A percentile compares a stretch with the other conserved stretches of the same genome.
Conservation (phyloP, 2,113 vertebrate genomes). For the Propithecus coquereli region DNA sequence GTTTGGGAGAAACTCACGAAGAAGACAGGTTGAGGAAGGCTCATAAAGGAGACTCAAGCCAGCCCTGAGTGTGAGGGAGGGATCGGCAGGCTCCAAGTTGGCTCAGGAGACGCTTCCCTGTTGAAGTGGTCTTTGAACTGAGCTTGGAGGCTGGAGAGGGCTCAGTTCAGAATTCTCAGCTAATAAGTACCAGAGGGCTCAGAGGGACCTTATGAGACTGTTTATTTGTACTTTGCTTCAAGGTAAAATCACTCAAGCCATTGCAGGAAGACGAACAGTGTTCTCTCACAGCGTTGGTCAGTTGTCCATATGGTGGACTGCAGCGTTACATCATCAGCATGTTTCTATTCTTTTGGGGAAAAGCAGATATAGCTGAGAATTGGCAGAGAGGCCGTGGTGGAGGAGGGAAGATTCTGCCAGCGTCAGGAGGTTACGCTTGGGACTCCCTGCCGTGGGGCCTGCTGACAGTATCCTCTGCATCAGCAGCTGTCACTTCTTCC, state of each 20-base stretch:
- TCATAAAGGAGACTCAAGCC: background rate
- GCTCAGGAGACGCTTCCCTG: rapidly evolving
- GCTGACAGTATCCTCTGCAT: rapidly evolving
- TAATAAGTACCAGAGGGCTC: background rate
- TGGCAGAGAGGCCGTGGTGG: rapidly evolving
- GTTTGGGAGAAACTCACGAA: background rate
- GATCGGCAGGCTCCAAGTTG: rapidly evolving
- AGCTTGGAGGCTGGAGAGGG: background rate
- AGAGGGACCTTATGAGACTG: background rate
- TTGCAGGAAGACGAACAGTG: rapidly evolving
- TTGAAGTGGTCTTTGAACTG: background rate
- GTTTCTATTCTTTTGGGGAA: background rate
- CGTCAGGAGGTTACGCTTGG: rapidly evolving
- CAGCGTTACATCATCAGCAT: rapidly evolving
- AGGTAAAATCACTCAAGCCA: background rate
- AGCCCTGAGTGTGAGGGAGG: rapidly evolving
- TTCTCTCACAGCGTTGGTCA: no score
- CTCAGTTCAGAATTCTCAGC: background rate
- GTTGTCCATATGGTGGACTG: rapidly evolving
- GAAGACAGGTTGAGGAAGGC: background rate
- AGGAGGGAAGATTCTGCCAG: no score
- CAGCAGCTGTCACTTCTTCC: background rate
- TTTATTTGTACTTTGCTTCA: background rate
- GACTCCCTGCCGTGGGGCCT: rapidly evolving
- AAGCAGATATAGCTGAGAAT: rapidly evolving